Percentiles rank a stretch among this genome's conserved stretches.
Evolutionary conservation across 2,888 invertebrate species (phyloP).

Genomic region (Nemoura dubitans): DNA sequence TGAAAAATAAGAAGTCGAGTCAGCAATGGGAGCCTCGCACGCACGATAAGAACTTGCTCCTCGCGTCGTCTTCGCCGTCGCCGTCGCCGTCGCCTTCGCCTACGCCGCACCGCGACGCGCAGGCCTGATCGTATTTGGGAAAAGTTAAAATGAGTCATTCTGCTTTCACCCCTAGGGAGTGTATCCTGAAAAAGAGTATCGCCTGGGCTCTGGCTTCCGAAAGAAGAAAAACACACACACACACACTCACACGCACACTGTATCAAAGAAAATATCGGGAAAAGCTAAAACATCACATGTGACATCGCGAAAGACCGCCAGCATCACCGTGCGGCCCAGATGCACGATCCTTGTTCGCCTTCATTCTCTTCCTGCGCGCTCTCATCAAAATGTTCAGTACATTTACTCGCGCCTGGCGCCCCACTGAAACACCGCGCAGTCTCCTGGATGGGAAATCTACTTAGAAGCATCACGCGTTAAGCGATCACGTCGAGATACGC

Average conservation of each 20-base stretch:
- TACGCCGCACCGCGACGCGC: not conserved
- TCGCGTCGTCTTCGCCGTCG: not conserved
- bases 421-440: not conserved
- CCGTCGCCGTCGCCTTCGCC: not conserved
- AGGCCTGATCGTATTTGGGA: constrained; percentile 36
- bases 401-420: not conserved
- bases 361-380: not conserved
- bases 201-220: not conserved
- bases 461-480: not conserved
- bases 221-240: constrained; percentile 2
- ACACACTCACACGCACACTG: not conserved
- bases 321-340: not conserved
- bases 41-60: constrained; percentile 22
- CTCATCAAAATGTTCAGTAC: not conserved
- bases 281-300: constrained; percentile 4
- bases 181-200: constrained; percentile 16
- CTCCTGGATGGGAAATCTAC: not conserved
- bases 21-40: not conserved
- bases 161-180: constrained; percentile 33
- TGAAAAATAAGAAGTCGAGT: not conserved
- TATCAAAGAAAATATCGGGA: constrained; percentile 30
- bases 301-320: not conserved
- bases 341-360: not conserved
- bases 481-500: constrained; percentile 4
- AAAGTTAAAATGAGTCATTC: constrained; percentile 42